phyloP scores from a whole-genome alignment of 1,140 invertebrate species.

The Mylabris phalerata region DNA sequence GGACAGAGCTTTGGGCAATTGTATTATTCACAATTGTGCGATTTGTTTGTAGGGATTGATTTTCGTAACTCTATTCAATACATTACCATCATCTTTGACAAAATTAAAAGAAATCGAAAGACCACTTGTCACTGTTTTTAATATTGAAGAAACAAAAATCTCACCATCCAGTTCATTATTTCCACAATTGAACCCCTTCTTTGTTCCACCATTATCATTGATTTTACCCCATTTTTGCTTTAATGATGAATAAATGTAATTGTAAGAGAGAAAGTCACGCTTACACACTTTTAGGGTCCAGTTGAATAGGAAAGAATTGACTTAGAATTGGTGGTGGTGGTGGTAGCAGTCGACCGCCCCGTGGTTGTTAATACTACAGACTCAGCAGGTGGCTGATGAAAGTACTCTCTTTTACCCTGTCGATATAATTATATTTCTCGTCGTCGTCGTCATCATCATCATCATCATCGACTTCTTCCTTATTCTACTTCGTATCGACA shows the following conservation, averaged over 20 bases:
- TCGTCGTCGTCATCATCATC: background rate
- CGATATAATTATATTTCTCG: constrained; percentile 32
- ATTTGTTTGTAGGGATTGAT: too few species aligned
- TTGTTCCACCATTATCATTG: background rate
- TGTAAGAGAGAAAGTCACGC: constrained; percentile 13
- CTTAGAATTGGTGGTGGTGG: constrained; percentile 9
- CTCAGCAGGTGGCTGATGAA: constrained; percentile 32
- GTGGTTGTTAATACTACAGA: background rate
- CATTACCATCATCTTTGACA: too few species aligned
- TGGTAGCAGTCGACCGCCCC: background rate
- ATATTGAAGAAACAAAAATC: too few species aligned
- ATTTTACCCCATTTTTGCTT: constrained; percentile 8
- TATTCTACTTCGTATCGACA: constrained; percentile 11
- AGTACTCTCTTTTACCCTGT: constrained; percentile 17
- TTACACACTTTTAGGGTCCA: background rate
- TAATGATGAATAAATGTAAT: constrained; percentile 19
- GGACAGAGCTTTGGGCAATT: constrained; percentile 7
- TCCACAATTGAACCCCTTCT: too few species aligned
- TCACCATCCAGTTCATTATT: too few species aligned
- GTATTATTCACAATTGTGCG: background rate
- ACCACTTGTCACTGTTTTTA: too few species aligned
- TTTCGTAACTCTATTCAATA: too few species aligned
- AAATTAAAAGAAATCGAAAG: too few species aligned
- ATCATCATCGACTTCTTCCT: too few species aligned
- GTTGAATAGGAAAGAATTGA: constrained; percentile 18